Evolutionary conservation across 2,888 invertebrate species (phyloP).

Genomic region (Tanypteryx hageni): DNA sequence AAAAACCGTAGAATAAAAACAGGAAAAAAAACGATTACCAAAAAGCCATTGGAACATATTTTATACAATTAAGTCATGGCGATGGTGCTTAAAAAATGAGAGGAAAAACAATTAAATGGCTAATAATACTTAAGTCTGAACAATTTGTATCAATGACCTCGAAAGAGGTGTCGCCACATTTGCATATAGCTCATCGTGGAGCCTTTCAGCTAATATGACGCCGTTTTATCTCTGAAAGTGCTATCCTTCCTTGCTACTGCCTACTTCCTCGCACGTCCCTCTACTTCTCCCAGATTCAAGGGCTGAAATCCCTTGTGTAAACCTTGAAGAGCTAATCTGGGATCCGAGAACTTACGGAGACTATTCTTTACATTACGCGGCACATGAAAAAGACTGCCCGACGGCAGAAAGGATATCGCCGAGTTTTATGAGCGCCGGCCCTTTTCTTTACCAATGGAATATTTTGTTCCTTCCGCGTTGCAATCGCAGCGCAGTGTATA

Average conservation of each 20-base stretch:
- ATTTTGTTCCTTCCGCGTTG: background rate
- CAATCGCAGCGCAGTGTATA: background rate
- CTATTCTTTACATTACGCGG: constrained; percentile 13
- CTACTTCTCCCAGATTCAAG: background rate
- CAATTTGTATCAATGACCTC: too few relatives aligned
- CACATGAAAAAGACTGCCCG: background rate
- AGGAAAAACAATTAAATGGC: too few relatives aligned
- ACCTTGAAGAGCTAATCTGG: background rate
- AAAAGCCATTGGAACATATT: too few relatives aligned
- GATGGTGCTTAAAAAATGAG: too few relatives aligned
- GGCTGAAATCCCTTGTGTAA: background rate
- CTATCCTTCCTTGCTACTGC: background rate
- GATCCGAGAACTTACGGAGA: background rate
- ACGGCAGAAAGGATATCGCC: background rate
- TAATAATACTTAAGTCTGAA: too few relatives aligned
- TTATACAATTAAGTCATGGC: too few relatives aligned
- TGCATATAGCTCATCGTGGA: background rate
- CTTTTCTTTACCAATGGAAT: background rate
- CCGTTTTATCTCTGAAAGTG: background rate
- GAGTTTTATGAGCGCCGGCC: background rate
- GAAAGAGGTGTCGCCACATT: too few relatives aligned
- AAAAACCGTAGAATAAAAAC: too few relatives aligned
- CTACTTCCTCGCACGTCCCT: background rate
- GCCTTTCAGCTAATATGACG: background rate
- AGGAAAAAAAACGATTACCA: too few relatives aligned